Conservation (phyloP, 2,797 vertebrate species). For the Scomberomorus guttatus region DNA sequence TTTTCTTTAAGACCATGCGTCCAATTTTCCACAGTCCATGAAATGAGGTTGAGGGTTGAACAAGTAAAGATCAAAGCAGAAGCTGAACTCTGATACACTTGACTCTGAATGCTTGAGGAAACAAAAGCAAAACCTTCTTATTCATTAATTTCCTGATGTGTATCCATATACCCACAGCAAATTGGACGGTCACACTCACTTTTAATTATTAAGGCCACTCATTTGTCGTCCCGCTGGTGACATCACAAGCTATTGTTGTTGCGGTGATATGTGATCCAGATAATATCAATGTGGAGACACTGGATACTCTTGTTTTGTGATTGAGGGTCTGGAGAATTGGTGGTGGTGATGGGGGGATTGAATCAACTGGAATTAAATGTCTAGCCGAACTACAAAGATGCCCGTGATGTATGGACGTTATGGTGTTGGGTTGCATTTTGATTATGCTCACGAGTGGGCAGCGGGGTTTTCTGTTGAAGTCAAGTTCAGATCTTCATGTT, state of each 20-base stretch:
- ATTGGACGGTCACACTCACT: slow-evolving; percentile 77
- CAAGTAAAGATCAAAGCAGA: slow-evolving; percentile 54
- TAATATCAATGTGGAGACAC: slow-evolving; percentile 84
- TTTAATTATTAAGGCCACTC: slow-evolving; percentile 86
- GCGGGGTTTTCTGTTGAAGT: slow-evolving; percentile 11
- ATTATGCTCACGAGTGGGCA: neutral
- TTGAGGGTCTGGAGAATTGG: slow-evolving; percentile 71
- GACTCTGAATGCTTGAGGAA: slow-evolving; percentile 53
- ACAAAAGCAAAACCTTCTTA: slow-evolving; percentile 67
- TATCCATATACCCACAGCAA: slow-evolving; percentile 81
- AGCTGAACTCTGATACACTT: slow-evolving; percentile 47
- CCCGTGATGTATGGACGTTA: slow-evolving; percentile 24
- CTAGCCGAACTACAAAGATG: slow-evolving; percentile 48
- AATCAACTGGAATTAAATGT: slow-evolving; percentile 59
- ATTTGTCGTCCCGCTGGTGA: slow-evolving; percentile 83
- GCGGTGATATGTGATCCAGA: slow-evolving; percentile 83
- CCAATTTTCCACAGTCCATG: slow-evolving; percentile 4
- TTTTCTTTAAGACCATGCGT: slow-evolving; percentile 6
- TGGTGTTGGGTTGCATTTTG: slow-evolving; percentile 56
- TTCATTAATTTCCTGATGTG: slow-evolving; percentile 77
- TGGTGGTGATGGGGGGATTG: slow-evolving; percentile 17
- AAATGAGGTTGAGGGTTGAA: slow-evolving; percentile 25
- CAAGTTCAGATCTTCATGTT: neutral
- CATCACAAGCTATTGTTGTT: slow-evolving; percentile 83
- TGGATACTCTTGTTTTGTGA: slow-evolving; percentile 84